A percentile compares a stretch with the other conserved stretches of the same genome.
Conservation (phyloP, 2,888 invertebrate genomes). For the Anoncus sp. region DNA sequence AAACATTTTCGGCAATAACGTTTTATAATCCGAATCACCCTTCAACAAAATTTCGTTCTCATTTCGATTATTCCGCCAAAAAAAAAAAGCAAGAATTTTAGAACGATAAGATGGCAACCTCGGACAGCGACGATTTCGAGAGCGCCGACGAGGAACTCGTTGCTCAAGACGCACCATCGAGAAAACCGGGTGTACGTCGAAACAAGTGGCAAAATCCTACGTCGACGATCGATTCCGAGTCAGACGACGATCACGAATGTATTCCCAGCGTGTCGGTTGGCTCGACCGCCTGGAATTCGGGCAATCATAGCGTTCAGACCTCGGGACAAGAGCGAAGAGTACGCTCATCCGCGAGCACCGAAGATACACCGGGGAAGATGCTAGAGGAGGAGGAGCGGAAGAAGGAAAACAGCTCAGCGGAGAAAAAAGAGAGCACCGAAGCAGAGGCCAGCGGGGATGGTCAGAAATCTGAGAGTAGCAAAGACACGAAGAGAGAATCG, state of each 20-base stretch:
- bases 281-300: constrained; percentile 21
- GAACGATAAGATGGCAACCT: constrained; percentile 86
- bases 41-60: no score
- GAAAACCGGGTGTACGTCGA: constrained; percentile 32
- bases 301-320: constrained; percentile 44
- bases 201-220: constrained; percentile 60
- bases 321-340: constrained; percentile 43
- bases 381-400: background rate
- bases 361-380: background rate
- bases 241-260: constrained; percentile 78
- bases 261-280: constrained; percentile 63
- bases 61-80: no score
- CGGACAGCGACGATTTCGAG: constrained; percentile 91
- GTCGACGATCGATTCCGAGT: constrained; percentile 78
- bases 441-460: no score
- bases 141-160: constrained; percentile 90
- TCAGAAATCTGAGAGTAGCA: background rate
- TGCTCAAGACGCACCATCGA: constrained; percentile 59
- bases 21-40: no score
- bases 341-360: background rate
- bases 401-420: no score
- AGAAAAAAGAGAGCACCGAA: no score
- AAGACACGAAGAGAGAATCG: background rate
- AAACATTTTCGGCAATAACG: no score
- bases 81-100: background rate